Evolutionary conservation across 2,888 invertebrate genomes (phyloP), one percentile per base, ranked within the genome.

Genomic region (Parochlus steinenii): DNA sequence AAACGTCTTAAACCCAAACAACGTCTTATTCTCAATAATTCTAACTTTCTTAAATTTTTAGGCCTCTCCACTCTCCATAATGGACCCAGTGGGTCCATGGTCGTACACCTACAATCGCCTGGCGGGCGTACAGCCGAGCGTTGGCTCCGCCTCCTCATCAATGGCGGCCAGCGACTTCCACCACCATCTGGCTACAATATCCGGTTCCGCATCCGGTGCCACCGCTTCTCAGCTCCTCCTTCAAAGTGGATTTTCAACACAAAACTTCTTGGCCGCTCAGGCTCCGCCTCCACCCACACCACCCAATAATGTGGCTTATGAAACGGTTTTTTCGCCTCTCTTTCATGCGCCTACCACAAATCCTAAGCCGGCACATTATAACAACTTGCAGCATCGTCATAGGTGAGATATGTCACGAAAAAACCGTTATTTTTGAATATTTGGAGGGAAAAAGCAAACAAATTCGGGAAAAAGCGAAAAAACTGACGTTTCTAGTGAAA

Each of bases 81-180:
- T 85, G 83, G 85, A 85, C 75, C 83, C 83, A 58, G 80, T 79
- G 61, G 81, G 80, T 65, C 81, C 83, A 65, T 85, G 85, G 85
- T 73, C 75, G 56, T 74, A 74, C 56, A 75, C 80, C 48, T 83
- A 83, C 68, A 82, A 82, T 64, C 76, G 83, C 51, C 64, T 83
- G 59, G 69, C 77, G 46, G 69, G 76, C 46, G 69, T 71, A 48
- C 72, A 74, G 46, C 73, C 74, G 55, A 66, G 75, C 48, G 67
- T 73, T 55, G 63, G 75, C 56, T 64, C 71, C 52, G 64, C 69
- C 58, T 29, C 35, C n/a, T 30, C 24, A 14, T n/a, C n/a, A n/a
- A n/a, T n/a, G n/a, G n/a, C n/a, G n/a, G n/a, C n/a, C n/a, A 68
- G 71, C 49, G 70, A 74, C 56, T 66, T 71, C 56, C 68, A 77